Conservation (phyloP, 2,888 invertebrate genomes). For the Oegoconia quadripuncta region DNA sequence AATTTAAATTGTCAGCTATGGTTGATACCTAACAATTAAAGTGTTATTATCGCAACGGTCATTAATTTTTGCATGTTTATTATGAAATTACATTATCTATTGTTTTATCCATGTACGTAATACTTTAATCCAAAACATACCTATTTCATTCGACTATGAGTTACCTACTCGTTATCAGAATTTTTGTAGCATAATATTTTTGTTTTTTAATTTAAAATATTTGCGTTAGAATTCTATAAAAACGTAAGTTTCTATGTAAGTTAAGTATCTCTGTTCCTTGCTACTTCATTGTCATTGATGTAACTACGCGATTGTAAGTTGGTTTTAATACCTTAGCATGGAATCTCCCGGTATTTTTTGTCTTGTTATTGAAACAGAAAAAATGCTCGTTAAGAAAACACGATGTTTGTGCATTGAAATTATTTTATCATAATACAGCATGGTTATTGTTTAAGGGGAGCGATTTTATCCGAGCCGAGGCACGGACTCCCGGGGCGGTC, state of each 20-base stretch:
- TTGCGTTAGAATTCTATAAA: no score
- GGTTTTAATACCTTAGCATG: neutral
- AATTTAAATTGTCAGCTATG: conserved; percentile 56
- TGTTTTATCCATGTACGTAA: no score
- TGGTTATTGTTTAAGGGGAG: conserved; percentile 72
- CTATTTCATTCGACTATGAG: no score
- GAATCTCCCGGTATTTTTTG: conserved; percentile 9
- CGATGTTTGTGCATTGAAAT: conserved; percentile 71
- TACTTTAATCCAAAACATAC: no score
- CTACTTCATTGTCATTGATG: conserved; percentile 35
- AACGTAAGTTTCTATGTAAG: no score
- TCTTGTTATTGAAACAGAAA: conserved; percentile 27
- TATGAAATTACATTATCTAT: conserved; percentile 1
- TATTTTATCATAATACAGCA: conserved; percentile 74
- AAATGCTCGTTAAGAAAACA: conserved; percentile 69
- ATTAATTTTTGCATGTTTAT: conserved; percentile 39
- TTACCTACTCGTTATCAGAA: no score
- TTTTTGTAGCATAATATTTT: no score
- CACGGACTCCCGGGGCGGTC: conserved; percentile 69
- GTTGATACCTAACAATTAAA: conserved; percentile 46
- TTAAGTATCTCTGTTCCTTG: no score
- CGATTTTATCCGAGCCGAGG: conserved; percentile 66
- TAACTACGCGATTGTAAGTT: neutral
- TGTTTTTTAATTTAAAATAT: no score
- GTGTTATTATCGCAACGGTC: conserved; percentile 33